Percentiles rank a stretch among this genome's conserved stretches.
Conservation (phyloP, 35 echinoderm and acorn worm genomes). For the Apostichopus californicus region DNA sequence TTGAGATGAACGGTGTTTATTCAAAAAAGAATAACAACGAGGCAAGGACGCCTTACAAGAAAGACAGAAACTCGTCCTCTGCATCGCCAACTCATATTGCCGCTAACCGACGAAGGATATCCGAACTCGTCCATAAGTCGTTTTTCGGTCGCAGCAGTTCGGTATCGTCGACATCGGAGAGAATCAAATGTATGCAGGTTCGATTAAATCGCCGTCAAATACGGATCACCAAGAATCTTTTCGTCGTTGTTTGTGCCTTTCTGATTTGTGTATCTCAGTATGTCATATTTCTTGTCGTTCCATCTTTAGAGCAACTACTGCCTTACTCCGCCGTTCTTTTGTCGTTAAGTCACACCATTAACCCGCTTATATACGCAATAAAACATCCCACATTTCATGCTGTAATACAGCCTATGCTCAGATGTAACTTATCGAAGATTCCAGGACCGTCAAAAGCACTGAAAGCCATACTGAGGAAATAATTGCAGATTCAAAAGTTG, state of each 20-base stretch:
- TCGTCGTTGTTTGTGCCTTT: conserved; percentile 55
- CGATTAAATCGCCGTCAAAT: conserved; percentile 47
- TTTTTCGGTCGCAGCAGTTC: conserved; percentile 50
- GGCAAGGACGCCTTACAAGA: not conserved
- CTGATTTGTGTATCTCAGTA: conserved; percentile 53
- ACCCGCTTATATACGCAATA: conserved; percentile 50
- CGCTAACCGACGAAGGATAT: conserved; percentile 10
- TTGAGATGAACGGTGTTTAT: not conserved
- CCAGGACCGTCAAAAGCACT: conserved; percentile 21
- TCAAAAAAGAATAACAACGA: not conserved
- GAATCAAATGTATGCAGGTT: conserved; percentile 41
- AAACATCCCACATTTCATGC: conserved; percentile 57
- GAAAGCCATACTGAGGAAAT: conserved; percentile 22
- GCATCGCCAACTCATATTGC: not conserved
- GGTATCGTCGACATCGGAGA: conserved; percentile 9
- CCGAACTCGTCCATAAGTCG: conserved; percentile 20
- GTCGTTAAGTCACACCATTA: conserved; percentile 42
- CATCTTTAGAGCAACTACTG: not conserved
- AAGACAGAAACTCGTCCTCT: not conserved
- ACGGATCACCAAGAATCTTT: conserved; percentile 48
- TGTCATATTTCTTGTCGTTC: conserved; percentile 22
- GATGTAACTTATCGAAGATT: conserved; percentile 40
- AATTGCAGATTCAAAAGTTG: not conserved
- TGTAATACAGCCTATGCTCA: conserved; percentile 43
- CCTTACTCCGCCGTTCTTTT: conserved; percentile 46